Percentiles rank a stretch among this genome's conserved stretches.
Evolutionary conservation across 2,797 vertebrate species (phyloP).

Genomic region (Enteromius argenteus): DNA sequence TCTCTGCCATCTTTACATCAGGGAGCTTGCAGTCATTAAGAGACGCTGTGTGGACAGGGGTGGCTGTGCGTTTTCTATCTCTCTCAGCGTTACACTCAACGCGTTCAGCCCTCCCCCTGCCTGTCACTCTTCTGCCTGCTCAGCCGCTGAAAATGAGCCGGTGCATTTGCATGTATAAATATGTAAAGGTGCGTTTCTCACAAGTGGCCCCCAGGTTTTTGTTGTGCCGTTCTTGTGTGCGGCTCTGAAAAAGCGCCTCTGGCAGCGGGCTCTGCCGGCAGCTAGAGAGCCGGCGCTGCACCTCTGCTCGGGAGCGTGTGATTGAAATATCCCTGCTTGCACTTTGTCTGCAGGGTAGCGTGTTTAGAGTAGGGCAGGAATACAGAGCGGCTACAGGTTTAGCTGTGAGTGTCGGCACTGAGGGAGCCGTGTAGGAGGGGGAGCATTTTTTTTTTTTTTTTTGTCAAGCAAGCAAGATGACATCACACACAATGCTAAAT

Average conservation of each 20-base stretch:
- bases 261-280: conserved; percentile 21
- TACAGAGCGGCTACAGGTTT: conserved; percentile 42
- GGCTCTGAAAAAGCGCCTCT: conserved; percentile 42
- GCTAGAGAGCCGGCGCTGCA: conserved; percentile 29
- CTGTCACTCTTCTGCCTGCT: conserved; percentile 68
- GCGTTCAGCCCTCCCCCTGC: not conserved
- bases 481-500: conserved; percentile 25
- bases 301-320: conserved; percentile 7
- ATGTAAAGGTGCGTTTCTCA: conserved; percentile 69
- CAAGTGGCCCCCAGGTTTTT: conserved; percentile 56
- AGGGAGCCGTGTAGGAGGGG: conserved; percentile 7
- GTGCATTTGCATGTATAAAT: conserved; percentile 73
- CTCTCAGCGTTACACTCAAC: conserved; percentile 47
- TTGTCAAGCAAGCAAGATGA: conserved; percentile 42
- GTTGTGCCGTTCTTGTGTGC: conserved; percentile 48
- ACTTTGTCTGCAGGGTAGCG: conserved; percentile 48
- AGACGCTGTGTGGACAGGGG: conserved; percentile 50
- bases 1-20: conserved; percentile 75
- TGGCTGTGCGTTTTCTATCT: conserved; percentile 51
- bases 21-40: conserved; percentile 77
- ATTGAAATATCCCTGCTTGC: conserved; percentile 53
- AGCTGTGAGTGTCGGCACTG: not conserved
- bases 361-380: conserved; percentile 30
- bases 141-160: conserved; percentile 70
- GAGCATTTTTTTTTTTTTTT: not conserved